Evolutionary conservation across 2,888 invertebrate genomes (phyloP), one percentile per base, ranked within the genome.

Genomic region (Pocota personata): DNA sequence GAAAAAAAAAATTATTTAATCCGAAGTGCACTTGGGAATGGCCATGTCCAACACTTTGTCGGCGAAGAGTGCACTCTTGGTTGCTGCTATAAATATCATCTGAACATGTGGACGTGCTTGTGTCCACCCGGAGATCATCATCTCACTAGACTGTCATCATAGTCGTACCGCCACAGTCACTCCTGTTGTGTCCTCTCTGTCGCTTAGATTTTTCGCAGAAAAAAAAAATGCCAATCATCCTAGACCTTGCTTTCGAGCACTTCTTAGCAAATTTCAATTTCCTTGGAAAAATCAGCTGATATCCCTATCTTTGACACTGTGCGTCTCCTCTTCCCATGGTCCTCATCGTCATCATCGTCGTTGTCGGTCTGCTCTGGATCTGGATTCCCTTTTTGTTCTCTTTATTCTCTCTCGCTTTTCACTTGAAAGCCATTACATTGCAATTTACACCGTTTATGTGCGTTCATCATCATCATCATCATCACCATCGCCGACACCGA

Each of bases 381-480:
- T 62, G 64, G 30, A 32, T 50, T 1, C n/a, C 1, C 21, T 27
- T 60, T 32, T 58, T 72, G 1, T 35, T 69, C 0, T 24, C 32
- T 10, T 62, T 62, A 1, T 40, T 40, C 14, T 40, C 14, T 40
- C 40, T 40, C 40, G 2, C 40, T 40, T 66, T 69, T 69, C 50
- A 30, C 37, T 69, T 62, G 82, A 76, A 82, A 72, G 12, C 60
- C 55, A 86, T 86, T 86, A 77, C 76, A 62, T 21, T 82, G 82
- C 86, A 86, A 86, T 86, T 86, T 86, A 82, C 86, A 82, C 76
- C 60, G 82, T 86, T 86, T 82, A 77, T 86, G 64, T 84, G 84
- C 84, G 80, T 84, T 84, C 76, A 77, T 79, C 79, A 71, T 78
- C 72, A 50, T 43, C 80, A 58, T n/a, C n/a, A n/a, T 84, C 76